Conservation (phyloP, 2,888 invertebrate species). For the Megamerina dolium region DNA sequence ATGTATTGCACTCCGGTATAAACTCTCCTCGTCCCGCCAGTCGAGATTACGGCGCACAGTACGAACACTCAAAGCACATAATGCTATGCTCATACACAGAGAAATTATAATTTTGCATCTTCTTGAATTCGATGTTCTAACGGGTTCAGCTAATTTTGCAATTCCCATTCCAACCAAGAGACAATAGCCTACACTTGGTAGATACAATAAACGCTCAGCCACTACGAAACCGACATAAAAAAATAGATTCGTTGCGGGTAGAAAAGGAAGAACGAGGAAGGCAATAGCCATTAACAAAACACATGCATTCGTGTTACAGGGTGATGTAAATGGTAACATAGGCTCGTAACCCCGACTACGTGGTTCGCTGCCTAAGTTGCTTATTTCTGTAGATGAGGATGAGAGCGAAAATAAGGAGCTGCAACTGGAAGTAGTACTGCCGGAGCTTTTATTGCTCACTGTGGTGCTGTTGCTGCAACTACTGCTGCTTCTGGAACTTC, state of each 20-base stretch:
- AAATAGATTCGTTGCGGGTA: constrained; percentile 92
- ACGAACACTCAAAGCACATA: constrained; percentile 66
- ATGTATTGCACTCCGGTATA: constrained; percentile 83
- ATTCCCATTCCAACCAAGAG: constrained; percentile 75
- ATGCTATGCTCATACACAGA: constrained; percentile 52
- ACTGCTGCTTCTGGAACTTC: constrained; percentile 45
- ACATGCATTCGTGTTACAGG: constrained; percentile 27
- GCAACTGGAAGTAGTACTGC: constrained; percentile 36
- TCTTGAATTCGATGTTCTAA: constrained; percentile 41
- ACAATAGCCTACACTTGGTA: constrained; percentile 94
- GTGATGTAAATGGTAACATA: constrained; percentile 12
- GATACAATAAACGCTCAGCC: constrained; percentile 91
- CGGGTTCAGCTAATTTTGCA: constrained; percentile 47
- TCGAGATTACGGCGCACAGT: constrained; percentile 81
- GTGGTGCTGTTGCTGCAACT: constrained; percentile 49
- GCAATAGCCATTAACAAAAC: constrained; percentile 59
- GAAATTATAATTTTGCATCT: constrained; percentile 34
- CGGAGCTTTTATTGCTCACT: constrained; percentile 49
- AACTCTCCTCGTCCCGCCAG: constrained; percentile 88
- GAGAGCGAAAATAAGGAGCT: too few species aligned
- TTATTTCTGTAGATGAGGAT: constrained; percentile 28
- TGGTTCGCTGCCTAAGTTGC: constrained; percentile 9
- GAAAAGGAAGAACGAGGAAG: constrained; percentile 83
- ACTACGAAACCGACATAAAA: constrained; percentile 98
- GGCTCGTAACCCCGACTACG: background rate